Conservation (phyloP, 2,113 vertebrate genomes). For the Emydura subglobosa region DNA sequence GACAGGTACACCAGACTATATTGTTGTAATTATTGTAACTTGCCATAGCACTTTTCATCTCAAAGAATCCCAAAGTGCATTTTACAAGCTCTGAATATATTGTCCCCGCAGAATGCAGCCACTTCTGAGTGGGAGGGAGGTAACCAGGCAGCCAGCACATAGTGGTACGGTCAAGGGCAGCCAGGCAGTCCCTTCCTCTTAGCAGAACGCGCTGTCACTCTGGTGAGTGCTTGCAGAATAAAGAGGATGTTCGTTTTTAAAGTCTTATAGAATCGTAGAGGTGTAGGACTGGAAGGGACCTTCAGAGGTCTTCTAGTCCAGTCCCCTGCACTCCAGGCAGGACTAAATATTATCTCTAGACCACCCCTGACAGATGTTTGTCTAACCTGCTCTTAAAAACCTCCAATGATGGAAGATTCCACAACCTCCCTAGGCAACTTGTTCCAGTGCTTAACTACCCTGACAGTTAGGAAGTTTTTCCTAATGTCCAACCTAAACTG, state of each 20-base stretch:
- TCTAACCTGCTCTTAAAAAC: too few relatives aligned
- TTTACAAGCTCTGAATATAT: neutral
- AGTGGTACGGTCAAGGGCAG: neutral
- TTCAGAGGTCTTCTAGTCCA: too few relatives aligned
- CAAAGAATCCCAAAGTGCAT: neutral
- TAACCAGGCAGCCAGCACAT: neutral
- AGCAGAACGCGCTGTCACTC: neutral
- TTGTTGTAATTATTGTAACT: neutral
- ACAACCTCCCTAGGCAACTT: too few relatives aligned
- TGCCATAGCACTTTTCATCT: neutral
- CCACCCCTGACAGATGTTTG: too few relatives aligned
- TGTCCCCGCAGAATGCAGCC: neutral
- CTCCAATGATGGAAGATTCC: too few relatives aligned
- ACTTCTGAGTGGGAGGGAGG: neutral
- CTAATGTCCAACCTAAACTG: too few relatives aligned
- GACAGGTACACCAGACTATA: neutral
- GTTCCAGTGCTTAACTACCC: too few relatives aligned
- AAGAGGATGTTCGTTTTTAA: neutral
- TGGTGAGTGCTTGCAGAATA: neutral
- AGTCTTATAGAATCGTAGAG: too few relatives aligned
- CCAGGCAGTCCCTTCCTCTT: neutral
- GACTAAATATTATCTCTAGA: too few relatives aligned
- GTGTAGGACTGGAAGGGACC: too few relatives aligned
- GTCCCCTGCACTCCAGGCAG: too few relatives aligned
- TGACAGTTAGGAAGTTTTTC: too few relatives aligned